phyloP scores from a whole-genome alignment of 2,113 vertebrate species.

The Cephalopholis sonnerati region DNA sequence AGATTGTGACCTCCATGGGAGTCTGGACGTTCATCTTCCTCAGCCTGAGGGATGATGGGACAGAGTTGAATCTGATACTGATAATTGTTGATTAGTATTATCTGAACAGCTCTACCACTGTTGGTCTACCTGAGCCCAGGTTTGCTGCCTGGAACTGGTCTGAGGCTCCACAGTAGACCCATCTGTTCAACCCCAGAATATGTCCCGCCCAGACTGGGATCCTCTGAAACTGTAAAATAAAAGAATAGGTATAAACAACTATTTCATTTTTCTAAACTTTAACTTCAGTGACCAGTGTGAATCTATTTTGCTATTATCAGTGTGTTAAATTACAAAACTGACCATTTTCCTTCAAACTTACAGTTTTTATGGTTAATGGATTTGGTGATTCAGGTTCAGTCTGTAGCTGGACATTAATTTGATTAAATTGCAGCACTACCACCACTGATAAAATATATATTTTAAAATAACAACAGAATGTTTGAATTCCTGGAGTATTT shows the following conservation, averaged over 20 bases:
- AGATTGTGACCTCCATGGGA: constrained; percentile 77
- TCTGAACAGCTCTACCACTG: not conserved
- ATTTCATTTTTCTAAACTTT: too few relatives aligned
- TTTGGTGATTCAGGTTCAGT: too few relatives aligned
- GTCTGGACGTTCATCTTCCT: constrained; percentile 74
- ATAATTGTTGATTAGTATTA: not conserved
- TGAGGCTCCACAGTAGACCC: constrained; percentile 86
- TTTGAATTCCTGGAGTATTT: too few relatives aligned
- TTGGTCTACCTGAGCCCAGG: constrained; percentile 76
- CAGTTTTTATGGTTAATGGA: too few relatives aligned
- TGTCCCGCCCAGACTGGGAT: constrained; percentile 81
- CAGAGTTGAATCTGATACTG: not conserved
- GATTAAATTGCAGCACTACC: too few relatives aligned
- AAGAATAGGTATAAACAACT: too few relatives aligned
- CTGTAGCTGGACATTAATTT: too few relatives aligned
- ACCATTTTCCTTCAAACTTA: too few relatives aligned
- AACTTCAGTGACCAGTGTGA: too few relatives aligned
- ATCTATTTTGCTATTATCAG: not conserved
- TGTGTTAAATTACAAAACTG: too few relatives aligned
- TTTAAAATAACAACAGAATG: too few relatives aligned
- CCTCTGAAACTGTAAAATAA: constrained; percentile 65
- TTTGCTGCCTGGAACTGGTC: constrained; percentile 80
- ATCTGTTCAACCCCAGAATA: constrained; percentile 81
- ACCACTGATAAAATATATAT: too few relatives aligned
- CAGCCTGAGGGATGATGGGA: constrained; percentile 64